phyloP scores from a whole-genome alignment of 2,113 vertebrate species.

The Labeo catla region DNA sequence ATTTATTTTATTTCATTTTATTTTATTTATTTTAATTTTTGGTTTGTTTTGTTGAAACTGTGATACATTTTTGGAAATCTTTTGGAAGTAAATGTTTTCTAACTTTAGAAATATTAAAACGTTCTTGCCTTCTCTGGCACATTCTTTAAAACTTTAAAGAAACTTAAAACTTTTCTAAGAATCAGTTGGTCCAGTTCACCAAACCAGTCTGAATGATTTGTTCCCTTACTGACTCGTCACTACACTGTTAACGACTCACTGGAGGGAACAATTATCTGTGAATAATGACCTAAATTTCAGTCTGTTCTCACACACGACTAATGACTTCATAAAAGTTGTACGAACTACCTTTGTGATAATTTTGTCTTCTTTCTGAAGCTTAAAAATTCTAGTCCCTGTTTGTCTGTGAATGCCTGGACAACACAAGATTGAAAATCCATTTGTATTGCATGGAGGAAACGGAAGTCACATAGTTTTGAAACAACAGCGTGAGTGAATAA shows the following conservation, averaged over 20 bases:
- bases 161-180: neutral
- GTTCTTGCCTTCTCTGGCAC: neutral
- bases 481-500: neutral
- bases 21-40: too few species aligned
- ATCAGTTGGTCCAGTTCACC: neutral
- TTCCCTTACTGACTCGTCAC: neutral
- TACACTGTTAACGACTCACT: neutral
- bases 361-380: neutral
- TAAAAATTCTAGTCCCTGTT: neutral
- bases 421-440: neutral
- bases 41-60: neutral
- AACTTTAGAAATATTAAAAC: too few species aligned
- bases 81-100: too few species aligned
- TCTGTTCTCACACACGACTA: neutral
- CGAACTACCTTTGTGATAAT: neutral
- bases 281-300: neutral
- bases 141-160: too few species aligned
- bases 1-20: too few species aligned
- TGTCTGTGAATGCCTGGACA: neutral
- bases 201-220: neutral
- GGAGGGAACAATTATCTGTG: neutral
- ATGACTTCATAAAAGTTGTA: neutral
- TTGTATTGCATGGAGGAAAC: neutral
- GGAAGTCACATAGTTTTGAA: neutral
- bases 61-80: neutral